Conservation (phyloP, 2,797 vertebrate species). For the Prunella strophiata region DNA sequence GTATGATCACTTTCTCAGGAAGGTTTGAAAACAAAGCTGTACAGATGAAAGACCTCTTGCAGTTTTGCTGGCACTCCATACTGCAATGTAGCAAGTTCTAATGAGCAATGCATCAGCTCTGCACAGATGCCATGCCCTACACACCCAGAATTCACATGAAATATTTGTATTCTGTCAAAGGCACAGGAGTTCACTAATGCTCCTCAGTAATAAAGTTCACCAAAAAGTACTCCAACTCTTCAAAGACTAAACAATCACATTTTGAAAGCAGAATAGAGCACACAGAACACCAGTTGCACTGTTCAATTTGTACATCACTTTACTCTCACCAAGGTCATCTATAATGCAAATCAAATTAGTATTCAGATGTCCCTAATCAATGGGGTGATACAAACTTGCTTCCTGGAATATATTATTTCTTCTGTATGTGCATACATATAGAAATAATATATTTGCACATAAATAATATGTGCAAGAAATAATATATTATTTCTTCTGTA, state of each 20-base stretch:
- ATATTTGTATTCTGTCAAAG: not conserved
- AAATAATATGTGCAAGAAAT: too few relatives aligned
- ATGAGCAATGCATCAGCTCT: not conserved
- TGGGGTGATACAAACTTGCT: not conserved
- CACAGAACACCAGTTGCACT: not conserved
- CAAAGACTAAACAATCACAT: not conserved
- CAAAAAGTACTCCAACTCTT: not conserved
- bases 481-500: not conserved
- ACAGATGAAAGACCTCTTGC: not conserved
- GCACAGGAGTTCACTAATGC: not conserved
- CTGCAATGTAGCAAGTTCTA: not conserved
- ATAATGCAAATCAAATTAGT: conserved; percentile 23
- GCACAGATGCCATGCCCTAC: not conserved
- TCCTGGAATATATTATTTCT: conserved; percentile 18
- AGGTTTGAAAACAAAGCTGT: not conserved
- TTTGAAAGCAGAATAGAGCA: not conserved
- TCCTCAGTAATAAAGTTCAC: not conserved
- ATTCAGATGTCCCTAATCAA: not conserved
- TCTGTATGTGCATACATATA: not conserved
- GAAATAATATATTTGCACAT: too few relatives aligned
- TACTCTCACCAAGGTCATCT: not conserved
- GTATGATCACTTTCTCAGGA: not conserved
- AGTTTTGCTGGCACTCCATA: not conserved
- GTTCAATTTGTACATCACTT: not conserved
- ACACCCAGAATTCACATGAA: not conserved